Conservation (phyloP, 2,888 invertebrate genomes). For the Cetonia aurata region DNA sequence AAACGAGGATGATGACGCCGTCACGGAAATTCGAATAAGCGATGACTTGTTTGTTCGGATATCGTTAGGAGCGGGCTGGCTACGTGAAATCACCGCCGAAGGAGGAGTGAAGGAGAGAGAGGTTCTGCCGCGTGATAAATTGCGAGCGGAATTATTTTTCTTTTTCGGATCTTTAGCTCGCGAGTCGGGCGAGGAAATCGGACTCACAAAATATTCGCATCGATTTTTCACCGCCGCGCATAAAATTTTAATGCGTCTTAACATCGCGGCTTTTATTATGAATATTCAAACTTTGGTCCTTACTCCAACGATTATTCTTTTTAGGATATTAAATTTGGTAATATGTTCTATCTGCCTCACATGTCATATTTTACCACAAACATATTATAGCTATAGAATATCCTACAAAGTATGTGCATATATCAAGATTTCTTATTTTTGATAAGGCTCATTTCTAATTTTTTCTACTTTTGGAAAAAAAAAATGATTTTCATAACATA, state of each 20-base stretch:
- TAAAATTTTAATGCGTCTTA: not conserved
- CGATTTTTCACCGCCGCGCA: not conserved
- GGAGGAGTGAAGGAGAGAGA: conserved; percentile 19
- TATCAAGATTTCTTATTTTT: no score
- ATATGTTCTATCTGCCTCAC: no score
- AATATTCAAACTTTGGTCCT: no score
- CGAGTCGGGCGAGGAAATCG: not conserved
- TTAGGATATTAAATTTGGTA: no score
- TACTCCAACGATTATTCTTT: no score
- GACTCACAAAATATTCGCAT: conserved; percentile 4
- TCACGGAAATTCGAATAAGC: conserved; percentile 44
- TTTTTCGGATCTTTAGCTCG: conserved; percentile 20
- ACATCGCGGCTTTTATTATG: no score
- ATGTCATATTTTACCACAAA: no score
- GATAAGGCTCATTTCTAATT: no score
- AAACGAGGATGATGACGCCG: conserved; percentile 41
- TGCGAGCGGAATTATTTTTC: conserved; percentile 34
- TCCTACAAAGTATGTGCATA: no score
- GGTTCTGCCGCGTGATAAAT: conserved; percentile 34
- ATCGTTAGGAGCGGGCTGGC: conserved; percentile 41
- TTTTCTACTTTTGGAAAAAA: no score
- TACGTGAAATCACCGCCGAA: conserved; percentile 35
- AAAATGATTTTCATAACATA: no score
- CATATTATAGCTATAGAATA: no score
- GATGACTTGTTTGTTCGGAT: conserved; percentile 46